These are phyloP conservation scores for Rhegmatorhina hoffmannsi DNA, from an alignment of 2,113 vertebrate genomes.

Conservation along the genomic window DNA sequence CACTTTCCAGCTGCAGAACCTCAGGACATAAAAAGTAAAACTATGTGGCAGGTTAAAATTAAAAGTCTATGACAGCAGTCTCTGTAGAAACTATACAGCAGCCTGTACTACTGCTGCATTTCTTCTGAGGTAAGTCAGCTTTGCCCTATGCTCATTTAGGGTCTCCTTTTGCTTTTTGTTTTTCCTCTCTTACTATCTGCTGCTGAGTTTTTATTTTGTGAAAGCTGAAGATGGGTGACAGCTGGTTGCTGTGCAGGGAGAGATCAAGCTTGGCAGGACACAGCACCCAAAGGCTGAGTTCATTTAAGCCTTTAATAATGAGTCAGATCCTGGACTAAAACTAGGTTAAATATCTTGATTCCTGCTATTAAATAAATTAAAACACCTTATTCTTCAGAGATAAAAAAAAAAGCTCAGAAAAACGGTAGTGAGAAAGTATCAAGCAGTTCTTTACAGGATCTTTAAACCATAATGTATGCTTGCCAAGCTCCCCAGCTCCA, in stretches of 20 bases:
- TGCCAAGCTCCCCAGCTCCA: not conserved
- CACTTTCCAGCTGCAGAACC: not conserved
- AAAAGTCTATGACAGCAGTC: not conserved
- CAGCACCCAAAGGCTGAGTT: not conserved
- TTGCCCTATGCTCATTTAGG: not conserved
- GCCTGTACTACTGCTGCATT: not conserved
- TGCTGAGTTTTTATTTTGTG: not conserved
- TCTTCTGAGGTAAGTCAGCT: not conserved
- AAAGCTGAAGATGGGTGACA: not conserved
- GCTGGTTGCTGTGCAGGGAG: not conserved
- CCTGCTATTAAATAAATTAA: not conserved
- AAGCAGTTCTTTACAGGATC: not conserved
- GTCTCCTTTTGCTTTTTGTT: not conserved
- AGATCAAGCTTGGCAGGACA: not conserved
- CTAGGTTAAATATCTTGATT: not conserved
- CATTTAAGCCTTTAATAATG: not conserved
- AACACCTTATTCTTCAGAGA: not conserved
- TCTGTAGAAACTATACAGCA: not conserved
- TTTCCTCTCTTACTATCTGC: not conserved
- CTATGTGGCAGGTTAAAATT: not conserved
- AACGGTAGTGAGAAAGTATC: not conserved
- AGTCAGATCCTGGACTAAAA: not conserved
- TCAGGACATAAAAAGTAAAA: not conserved
- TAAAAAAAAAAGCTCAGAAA: not conserved
- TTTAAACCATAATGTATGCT: not conserved